Evolutionary conservation across 2,113 vertebrate species (phyloP).

Genomic region (Phalacrocorax carbo): DNA sequence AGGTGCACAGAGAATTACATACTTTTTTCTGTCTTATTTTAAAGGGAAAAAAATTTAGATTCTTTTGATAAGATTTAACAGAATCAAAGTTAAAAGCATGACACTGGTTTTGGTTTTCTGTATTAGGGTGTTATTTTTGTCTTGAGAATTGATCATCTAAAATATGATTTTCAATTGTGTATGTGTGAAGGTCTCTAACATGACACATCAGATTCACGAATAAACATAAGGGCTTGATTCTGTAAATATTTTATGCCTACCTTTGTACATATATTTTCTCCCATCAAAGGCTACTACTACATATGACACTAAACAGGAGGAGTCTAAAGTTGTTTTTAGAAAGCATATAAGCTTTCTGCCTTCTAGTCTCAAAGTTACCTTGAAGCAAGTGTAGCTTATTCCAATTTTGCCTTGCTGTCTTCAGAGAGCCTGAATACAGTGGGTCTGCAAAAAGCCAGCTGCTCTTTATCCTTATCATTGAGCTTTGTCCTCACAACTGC

Average conservation of each 20-base stretch:
- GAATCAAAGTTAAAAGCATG: not conserved
- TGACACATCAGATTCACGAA: not conserved
- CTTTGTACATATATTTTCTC: not conserved
- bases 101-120: not conserved
- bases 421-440: not conserved
- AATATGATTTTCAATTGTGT: not conserved
- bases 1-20: not conserved
- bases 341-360: not conserved
- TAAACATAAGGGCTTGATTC: not conserved
- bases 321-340: not conserved
- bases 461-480: not conserved
- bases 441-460: not conserved
- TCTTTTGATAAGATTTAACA: not conserved
- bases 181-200: not conserved
- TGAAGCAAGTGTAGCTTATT: not conserved
- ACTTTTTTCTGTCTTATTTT: not conserved
- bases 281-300: not conserved
- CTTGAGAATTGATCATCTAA: not conserved
- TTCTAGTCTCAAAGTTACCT: not conserved
- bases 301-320: not conserved
- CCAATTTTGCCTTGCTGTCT: not conserved
- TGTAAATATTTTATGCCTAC: not conserved
- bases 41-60: not conserved
- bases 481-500: not conserved
- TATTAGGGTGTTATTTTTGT: not conserved